Base-by-base conservation (phyloP, 1,140 invertebrate species). In the Lethrus apterus region DNA sequence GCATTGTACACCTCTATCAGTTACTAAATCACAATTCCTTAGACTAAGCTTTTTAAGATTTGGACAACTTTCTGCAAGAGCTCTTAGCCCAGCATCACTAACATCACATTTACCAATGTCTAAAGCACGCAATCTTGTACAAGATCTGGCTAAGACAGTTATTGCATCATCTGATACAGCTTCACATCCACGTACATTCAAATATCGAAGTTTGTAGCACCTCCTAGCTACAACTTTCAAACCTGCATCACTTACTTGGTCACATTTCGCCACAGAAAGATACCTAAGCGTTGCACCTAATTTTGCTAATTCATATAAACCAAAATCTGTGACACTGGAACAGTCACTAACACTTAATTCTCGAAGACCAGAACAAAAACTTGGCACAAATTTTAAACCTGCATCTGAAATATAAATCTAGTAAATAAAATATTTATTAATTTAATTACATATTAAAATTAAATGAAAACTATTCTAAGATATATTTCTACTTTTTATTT, bases 41-140 rank as follows among this genome's bases (percentile, higher is more conserved):
- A 94, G 71, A 51, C 88, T 91, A 7, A 94, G 71, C 62, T 93
- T 93, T 64, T 90, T 89, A 19, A 95, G 68, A 61, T 93, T 91
- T 0, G 87, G 88, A 68, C 90, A 93, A 55, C 88, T 83, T 53
- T 89, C 83, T 1, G 89, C 89, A 1, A 95, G 70, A 1, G 86
- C 81, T 54, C 85, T 75, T 9, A 95, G 72, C 0, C 89, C 89
- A 1, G 83, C 77, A 66, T 94, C 89, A 23, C 88, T 91, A 0
- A 94, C 83, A 67, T 93, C 90, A 70, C 90, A 93, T 62, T 93
- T 93, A 4, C 91, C 91, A 29, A 93, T 80, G 60, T 94, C 91
- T 0, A 93, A 66, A 1, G 90, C 90, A 19, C 89, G 68, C 19
- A 94, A 68, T 33, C 89, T 71, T 0, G 86, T 84, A 64, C 90